Evolutionary conservation across 1,140 invertebrate species (phyloP).

Genomic region (Heliconius eleuchia): DNA sequence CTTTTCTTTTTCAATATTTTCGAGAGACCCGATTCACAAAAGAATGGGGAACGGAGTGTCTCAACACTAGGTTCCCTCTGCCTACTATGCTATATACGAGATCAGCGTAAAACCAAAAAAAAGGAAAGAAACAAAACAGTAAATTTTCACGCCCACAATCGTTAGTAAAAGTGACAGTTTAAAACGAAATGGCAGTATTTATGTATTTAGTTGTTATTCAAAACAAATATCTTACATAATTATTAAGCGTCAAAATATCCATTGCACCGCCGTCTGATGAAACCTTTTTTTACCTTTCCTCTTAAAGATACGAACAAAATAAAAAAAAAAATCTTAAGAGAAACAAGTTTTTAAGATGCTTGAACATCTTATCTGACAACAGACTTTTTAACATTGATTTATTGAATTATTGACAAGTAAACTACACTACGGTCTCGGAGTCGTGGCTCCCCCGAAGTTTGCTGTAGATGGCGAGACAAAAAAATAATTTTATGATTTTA

Average conservation of each 20-base stretch:
- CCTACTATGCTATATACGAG: too few relatives aligned
- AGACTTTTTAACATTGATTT: too few relatives aligned
- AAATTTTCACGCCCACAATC: neutral
- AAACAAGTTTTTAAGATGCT: neutral
- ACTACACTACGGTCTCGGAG: too few relatives aligned
- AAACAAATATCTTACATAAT: neutral
- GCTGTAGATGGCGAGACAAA: too few relatives aligned
- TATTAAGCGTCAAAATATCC: constrained; percentile 6
- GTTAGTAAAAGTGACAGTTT: neutral
- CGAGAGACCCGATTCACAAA: too few relatives aligned
- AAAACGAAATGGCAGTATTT: neutral
- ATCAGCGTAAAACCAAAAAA: neutral
- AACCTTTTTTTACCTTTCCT: neutral
- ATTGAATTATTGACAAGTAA: too few relatives aligned
- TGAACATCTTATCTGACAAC: too few relatives aligned
- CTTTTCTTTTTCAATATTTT: too few relatives aligned
- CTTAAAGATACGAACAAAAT: neutral
- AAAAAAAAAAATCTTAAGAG: neutral
- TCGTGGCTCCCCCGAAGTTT: too few relatives aligned
- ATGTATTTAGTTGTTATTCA: neutral
- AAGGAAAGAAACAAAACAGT: neutral
- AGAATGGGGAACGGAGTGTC: too few relatives aligned
- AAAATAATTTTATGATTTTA: too few relatives aligned
- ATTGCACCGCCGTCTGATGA: neutral
- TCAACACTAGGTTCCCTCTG: too few relatives aligned